A percentile compares a stretch with the other conserved stretches of the same genome.
Conservation (phyloP, 2,888 invertebrate genomes). For the Protula sp. region DNA sequence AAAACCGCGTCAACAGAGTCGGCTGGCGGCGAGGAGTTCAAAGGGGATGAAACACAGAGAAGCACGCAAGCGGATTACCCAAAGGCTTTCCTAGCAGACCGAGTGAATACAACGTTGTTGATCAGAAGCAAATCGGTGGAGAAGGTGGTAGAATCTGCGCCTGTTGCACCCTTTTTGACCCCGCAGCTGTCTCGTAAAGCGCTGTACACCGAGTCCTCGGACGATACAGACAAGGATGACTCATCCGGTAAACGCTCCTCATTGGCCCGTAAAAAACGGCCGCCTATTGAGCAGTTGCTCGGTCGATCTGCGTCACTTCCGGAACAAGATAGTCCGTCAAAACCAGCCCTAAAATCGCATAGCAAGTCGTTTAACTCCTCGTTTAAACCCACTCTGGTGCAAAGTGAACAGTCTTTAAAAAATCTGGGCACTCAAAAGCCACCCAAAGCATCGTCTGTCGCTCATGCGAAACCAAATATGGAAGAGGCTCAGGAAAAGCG, state of each 20-base stretch:
- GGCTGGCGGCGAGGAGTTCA: too few relatives aligned
- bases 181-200: not conserved
- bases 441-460: too few relatives aligned
- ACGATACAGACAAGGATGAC: not conserved
- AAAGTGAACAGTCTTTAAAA: not conserved
- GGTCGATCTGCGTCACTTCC: not conserved
- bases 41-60: not conserved
- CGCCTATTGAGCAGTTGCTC: not conserved
- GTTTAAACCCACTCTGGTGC: not conserved
- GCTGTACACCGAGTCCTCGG: not conserved
- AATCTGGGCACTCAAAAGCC: too few relatives aligned
- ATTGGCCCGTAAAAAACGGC: not conserved
- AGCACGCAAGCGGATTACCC: not conserved
- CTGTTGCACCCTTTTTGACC: not conserved
- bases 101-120: too few relatives aligned
- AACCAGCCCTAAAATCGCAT: not conserved
- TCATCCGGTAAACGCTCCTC: not conserved
- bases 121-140: not conserved
- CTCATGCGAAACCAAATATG: not conserved
- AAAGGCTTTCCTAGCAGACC: too few relatives aligned
- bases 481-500: not conserved
- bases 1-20: slow-evolving; percentile 4
- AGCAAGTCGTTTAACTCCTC: too few relatives aligned
- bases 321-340: not conserved
- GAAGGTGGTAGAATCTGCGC: not conserved